Percentiles rank a stretch among this genome's conserved stretches.
Conservation (phyloP, 2,113 vertebrate genomes). For the Nycticorax nycticorax region DNA sequence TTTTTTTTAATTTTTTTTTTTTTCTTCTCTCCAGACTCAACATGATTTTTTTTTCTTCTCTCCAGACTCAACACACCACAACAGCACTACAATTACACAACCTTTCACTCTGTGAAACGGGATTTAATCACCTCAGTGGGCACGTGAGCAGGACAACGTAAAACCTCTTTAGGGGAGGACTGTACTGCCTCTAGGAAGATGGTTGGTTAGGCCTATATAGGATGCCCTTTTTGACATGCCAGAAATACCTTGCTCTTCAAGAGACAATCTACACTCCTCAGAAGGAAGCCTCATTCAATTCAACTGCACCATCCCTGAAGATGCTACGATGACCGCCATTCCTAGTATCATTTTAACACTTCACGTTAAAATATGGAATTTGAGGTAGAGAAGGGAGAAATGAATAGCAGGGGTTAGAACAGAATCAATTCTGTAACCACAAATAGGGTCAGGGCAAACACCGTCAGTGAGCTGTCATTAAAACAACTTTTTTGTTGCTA, state of each 20-base stretch:
- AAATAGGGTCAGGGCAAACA: neutral
- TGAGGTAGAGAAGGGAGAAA: neutral
- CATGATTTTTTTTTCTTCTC: neutral
- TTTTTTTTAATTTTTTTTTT: neutral
- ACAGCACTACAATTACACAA: neutral
- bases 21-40: neutral
- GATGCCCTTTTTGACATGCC: neutral
- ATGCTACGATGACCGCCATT: neutral
- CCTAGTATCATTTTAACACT: neutral
- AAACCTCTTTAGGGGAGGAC: neutral
- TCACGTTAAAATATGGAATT: neutral
- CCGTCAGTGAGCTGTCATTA: neutral
- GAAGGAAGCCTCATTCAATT: neutral
- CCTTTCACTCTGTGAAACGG: neutral
- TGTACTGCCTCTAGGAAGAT: neutral
- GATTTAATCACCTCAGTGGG: neutral
- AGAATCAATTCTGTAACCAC: neutral
- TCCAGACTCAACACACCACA: neutral
- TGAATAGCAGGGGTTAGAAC: neutral
- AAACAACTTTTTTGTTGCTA: neutral
- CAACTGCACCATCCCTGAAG: neutral
- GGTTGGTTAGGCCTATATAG: neutral
- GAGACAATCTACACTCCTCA: neutral
- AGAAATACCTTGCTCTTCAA: neutral
- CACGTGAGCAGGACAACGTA: neutral